Evolutionary conservation across 2,888 invertebrate species (phyloP), one percentile per base, ranked within the genome.

Genomic region (Rotaria magnacalcarata): DNA sequence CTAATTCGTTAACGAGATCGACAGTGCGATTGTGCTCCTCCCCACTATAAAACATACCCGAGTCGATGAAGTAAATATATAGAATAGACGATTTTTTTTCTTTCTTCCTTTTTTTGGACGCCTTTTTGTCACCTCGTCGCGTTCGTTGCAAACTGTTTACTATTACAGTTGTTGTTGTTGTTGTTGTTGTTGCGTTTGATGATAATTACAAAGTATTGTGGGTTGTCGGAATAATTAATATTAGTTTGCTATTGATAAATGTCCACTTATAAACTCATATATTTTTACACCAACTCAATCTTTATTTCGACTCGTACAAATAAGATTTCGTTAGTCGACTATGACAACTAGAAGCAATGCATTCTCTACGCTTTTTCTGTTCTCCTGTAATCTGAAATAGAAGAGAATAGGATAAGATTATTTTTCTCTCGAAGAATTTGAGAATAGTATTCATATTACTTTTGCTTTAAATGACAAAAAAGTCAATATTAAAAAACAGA

Each of bases 11-110:
- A 67, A 67, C 19, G 2, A 5, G 27, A 7, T 67, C 67, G 67
- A 67, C 67, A 67, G 34, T 67, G 67, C 67, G 67, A 19, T 67
- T 67, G 34, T 41, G 67, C 34, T 67, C 67, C 27, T 67, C 67
- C 34, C 16, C 67, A 41, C 67, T 67, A 67, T 67, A 19, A 67
- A 67, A 67, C 67, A 67, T 67, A 67, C 67, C 67, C 67, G 67
- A 34, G 67, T 67, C 4, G 27, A 67, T 67, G 34, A 67, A 67
- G 34, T 5, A 4, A 67, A 16, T 67, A 67, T 19, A 34, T 14
- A 67, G 19, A 16, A 67, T 19, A 34, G 34, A 34, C 67, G 3
- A 67, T 67, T 34, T 67, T 67, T 67, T 67, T 67, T 67, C 34
- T 58, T 58, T 58, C 58, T 34, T 67, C 34, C 34, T 67, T 34